A percentile compares a stretch with the other conserved stretches of the same genome.
Evolutionary conservation across 2,113 vertebrate genomes (phyloP).

Genomic region (Delphinus delphis): DNA sequence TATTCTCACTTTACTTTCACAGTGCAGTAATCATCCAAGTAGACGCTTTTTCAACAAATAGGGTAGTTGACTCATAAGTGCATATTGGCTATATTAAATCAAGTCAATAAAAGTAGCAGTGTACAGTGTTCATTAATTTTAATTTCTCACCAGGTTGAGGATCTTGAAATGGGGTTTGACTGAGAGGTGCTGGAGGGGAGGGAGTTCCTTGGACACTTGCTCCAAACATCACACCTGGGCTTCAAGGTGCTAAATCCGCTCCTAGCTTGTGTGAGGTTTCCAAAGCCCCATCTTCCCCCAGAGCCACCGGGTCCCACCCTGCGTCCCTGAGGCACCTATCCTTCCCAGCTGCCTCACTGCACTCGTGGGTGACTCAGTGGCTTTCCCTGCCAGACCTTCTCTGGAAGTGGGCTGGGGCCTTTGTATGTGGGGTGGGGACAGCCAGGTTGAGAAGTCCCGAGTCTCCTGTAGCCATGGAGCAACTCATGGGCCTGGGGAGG

Average conservation of each 20-base stretch:
- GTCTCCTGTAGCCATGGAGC: no score
- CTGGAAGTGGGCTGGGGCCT: no score
- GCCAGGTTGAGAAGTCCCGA: no score
- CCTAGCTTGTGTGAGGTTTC: neutral
- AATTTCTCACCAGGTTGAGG: neutral
- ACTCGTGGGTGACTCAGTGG: no score
- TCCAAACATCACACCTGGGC: neutral
- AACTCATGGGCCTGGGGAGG: no score
- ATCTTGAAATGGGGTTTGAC: neutral
- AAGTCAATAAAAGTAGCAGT: neutral
- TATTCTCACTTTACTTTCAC: constrained; percentile 18
- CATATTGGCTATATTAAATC: neutral
- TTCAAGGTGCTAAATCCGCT: neutral
- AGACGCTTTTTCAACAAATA: neutral
- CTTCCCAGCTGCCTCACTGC: no score
- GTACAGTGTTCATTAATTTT: neutral
- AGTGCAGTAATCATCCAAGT: neutral
- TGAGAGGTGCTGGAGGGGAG: neutral
- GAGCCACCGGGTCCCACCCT: no score
- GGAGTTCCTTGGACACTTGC: neutral
- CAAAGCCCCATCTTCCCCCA: neutral
- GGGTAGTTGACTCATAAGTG: neutral
- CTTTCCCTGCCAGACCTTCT: no score
- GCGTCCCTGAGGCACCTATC: no score
- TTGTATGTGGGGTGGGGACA: no score